Base-by-base conservation (phyloP, 2,888 invertebrate genomes). In the Ceriagrion tenellum region DNA sequence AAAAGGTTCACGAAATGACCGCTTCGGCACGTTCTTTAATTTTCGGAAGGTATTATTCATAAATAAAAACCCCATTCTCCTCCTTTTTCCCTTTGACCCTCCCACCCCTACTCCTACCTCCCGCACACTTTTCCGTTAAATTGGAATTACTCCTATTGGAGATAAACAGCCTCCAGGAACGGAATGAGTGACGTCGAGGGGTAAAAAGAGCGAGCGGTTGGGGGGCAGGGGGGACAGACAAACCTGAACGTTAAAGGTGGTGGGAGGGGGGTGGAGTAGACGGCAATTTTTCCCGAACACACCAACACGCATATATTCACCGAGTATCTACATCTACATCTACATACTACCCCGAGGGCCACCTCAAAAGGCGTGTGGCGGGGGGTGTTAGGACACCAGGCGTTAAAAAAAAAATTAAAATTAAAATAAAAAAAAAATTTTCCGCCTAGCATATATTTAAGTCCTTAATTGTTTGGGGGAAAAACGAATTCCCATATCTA, bases 21-120 rank as follows among this genome's bases (percentile, higher is more conserved):
- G 81, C 81, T 81, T 35, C 81, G 81, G 81, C 81, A 81, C 81
- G 81, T 81, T 81, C 81, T 81, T 81, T 81, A 81, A 81, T 81
- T 81, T 81, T 81, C 69, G 81, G 81, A 81, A 35, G 81, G 81
- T 81, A 81, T 81, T 81, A 81, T 81, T 81, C 81, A 81, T 81
- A 81, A 81, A 81, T 81, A 81, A 69, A 69, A 69, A 69, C 69
- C 69, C 81, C 69, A n/a, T n/a, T n/a, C n/a, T 6, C 69, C 26
- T 4, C 8, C 8, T 47, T 47, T 47, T 47, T 47, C 8, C 47
- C 47, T 47, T 47, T 47, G 2, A 47, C 8, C 47, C 8, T 47
- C 47, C 59, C 12, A 6, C 59, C 12, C 20, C 4, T 12, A 6
- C 59, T 16, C 16, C 13, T 16, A 6, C 20, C 16, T 59, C 16